phyloP scores from a whole-genome alignment of 1,140 invertebrate species.

The Apolygus lucorum region DNA sequence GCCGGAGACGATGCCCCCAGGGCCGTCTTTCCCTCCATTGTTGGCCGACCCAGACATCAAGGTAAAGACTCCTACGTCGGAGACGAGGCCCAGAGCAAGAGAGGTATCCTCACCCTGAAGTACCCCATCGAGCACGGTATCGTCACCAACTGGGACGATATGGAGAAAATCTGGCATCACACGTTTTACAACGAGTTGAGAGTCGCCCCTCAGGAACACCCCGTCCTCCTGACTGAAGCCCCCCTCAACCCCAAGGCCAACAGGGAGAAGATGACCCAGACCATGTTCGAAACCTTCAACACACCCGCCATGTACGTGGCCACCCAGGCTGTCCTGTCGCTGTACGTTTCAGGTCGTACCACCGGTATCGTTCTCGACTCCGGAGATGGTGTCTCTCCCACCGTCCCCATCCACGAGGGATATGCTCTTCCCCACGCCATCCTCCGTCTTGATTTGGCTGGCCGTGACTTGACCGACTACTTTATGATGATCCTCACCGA shows the following conservation, averaged over 20 bases:
- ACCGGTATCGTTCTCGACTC: constrained; percentile 89
- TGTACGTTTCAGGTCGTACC: constrained; percentile 90
- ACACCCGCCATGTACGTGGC: constrained; percentile 88
- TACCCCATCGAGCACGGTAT: constrained; percentile 94
- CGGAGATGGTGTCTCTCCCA: constrained; percentile 91
- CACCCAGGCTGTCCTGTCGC: constrained; percentile 82
- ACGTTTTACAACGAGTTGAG: constrained; percentile 93
- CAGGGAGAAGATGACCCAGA: constrained; percentile 91
- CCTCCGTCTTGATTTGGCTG: constrained; percentile 76
- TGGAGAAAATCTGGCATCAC: constrained; percentile 96
- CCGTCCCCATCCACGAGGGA: constrained; percentile 87
- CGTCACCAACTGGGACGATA: constrained; percentile 94
- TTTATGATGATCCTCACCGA: too few species aligned
- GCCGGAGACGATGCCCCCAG: constrained; percentile 91
- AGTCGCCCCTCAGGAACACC: constrained; percentile 90
- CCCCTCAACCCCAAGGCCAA: constrained; percentile 88
- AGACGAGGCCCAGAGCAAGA: constrained; percentile 93
- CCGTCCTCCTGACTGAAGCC: constrained; percentile 84
- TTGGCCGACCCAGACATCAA: constrained; percentile 83
- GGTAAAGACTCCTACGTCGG: constrained; percentile 96
- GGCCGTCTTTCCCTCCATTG: constrained; percentile 91
- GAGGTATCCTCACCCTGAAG: constrained; percentile 88
- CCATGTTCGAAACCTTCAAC: constrained; percentile 94
- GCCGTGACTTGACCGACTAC: background rate
- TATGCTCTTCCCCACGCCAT: constrained; percentile 71